phyloP scores from a whole-genome alignment of 2,888 invertebrate genomes.

The Philopedon plagiatum region DNA sequence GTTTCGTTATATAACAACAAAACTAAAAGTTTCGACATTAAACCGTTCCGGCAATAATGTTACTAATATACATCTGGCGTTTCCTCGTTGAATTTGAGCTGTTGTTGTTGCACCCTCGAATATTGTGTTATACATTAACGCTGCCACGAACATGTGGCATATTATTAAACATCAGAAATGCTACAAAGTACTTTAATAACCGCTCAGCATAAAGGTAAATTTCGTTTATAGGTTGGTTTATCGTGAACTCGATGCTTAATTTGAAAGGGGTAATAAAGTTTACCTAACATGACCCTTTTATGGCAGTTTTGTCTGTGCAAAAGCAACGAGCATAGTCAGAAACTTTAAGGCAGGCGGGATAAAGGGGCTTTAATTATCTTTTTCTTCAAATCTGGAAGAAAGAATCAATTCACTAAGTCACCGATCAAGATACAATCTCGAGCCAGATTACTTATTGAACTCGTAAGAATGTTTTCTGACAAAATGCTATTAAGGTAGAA shows the following conservation, averaged over 20 bases:
- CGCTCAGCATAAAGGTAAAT: slow-evolving; percentile 38
- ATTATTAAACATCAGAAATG: slow-evolving; percentile 35
- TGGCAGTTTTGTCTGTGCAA: background rate
- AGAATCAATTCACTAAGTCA: too few species aligned
- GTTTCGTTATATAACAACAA: slow-evolving; percentile 23
- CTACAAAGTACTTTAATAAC: slow-evolving; percentile 38
- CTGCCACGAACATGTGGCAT: slow-evolving; percentile 26
- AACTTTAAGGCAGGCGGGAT: too few species aligned
- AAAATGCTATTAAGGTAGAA: too few species aligned
- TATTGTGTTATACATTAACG: slow-evolving; percentile 37
- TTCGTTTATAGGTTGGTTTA: slow-evolving; percentile 20
- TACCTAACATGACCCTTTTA: background rate
- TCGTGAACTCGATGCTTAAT: slow-evolving; percentile 9
- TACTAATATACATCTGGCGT: slow-evolving; percentile 34
- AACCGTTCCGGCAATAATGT: slow-evolving; percentile 29
- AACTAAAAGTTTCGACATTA: slow-evolving; percentile 37
- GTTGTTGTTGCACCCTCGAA: slow-evolving; percentile 20
- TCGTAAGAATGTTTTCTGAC: too few species aligned
- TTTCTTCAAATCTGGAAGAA: too few species aligned
- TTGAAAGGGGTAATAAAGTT: background rate
- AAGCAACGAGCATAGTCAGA: too few species aligned
- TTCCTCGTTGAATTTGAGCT: slow-evolving; percentile 26
- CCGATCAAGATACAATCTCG: too few species aligned
- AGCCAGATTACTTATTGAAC: too few species aligned
- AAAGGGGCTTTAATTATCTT: too few species aligned